Evolutionary conservation across 2,113 vertebrate genomes (phyloP), one percentile per base, ranked within the genome.

Genomic region (Sinocyclocheilus maitianheensis): DNA sequence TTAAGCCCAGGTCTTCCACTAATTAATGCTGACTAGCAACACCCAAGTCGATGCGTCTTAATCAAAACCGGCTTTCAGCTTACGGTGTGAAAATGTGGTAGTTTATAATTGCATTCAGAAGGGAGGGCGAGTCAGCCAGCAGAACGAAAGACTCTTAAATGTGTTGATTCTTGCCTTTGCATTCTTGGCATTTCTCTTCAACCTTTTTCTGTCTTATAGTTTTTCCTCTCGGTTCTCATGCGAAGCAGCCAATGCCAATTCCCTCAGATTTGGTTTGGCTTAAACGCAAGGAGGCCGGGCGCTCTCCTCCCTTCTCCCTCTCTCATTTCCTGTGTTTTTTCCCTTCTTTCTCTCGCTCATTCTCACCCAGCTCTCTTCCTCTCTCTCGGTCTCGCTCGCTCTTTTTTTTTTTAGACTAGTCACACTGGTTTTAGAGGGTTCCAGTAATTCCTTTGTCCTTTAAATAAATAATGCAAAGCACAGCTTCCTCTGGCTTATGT

Each of bases 141-240:
- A 87, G 91, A 91, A 90, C 89, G 89, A 92, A 92, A 90, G 87
- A 92, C 90, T 53, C 84, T 55, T 88, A 91, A 92, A 95, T 93
- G 91, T 94, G 93, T 94, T 93, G 90, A 89, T 94, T 94, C 93
- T 94, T 94, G 94, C 91, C 94, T 93, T 91, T 92, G 90, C 93
- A 94, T 94, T 94, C 93, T 94, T 94, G 93, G 91, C 92, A 95
- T 94, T 94, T 92, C 91, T 93, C 90, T 92, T 90, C 88, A 90
- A 91, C 91, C 91, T 80, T 69, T 63, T 93, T 93, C 93, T 90
- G 90, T 93, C 91, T 92, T 89, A 89, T 91, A 91, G 90, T 92
- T 93, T 92, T 88, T 90, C 78, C 79, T 90, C 83, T 55, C 91
- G 89, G 91, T 90, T 88, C 87, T 89, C 89, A 91, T 94, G 91